A percentile compares a stretch with the other conserved stretches of the same genome.
These are phyloP conservation scores for Mythimna ferrago DNA, from an alignment of 2,888 invertebrate species.

Conservation along the genomic window DNA sequence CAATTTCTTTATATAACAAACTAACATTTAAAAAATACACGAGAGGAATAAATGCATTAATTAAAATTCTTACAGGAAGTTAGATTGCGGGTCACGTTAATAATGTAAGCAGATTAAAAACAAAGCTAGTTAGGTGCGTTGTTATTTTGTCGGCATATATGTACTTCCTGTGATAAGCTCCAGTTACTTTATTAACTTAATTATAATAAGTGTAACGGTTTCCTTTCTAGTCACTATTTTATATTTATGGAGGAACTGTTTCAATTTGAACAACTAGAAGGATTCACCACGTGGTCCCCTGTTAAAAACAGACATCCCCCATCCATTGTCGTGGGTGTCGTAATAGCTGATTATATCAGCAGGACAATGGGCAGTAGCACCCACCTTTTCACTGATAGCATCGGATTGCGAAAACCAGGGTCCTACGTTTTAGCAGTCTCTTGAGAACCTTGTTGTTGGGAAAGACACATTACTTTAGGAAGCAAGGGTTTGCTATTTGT, in stretches of 20 bases:
- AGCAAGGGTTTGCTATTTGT: background rate
- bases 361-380: constrained; percentile 57
- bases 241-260: constrained; percentile 26
- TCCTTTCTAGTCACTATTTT: constrained; percentile 49
- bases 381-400: constrained; percentile 51
- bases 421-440: constrained; percentile 19
- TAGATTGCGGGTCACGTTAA: constrained; percentile 64
- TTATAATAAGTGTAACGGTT: constrained; percentile 59
- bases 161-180: constrained; percentile 72
- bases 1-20: constrained; percentile 17
- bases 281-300: constrained; percentile 27
- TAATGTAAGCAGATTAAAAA: constrained; percentile 63
- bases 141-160: constrained; percentile 62
- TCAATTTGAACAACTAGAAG: constrained; percentile 14
- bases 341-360: constrained; percentile 41
- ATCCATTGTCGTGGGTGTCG: constrained; percentile 48
- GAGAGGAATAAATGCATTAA: constrained; percentile 47
- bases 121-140: constrained; percentile 58
- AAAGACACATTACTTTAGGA: constrained; percentile 5
- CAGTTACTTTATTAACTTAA: constrained; percentile 56
- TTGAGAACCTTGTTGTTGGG: background rate
- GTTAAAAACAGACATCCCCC: constrained; percentile 35
- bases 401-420: constrained; percentile 36
- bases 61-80: constrained; percentile 68
- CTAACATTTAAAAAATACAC: background rate